Base-by-base conservation (phyloP, 2,113 vertebrate genomes). In the Amblyornis subalaris region DNA sequence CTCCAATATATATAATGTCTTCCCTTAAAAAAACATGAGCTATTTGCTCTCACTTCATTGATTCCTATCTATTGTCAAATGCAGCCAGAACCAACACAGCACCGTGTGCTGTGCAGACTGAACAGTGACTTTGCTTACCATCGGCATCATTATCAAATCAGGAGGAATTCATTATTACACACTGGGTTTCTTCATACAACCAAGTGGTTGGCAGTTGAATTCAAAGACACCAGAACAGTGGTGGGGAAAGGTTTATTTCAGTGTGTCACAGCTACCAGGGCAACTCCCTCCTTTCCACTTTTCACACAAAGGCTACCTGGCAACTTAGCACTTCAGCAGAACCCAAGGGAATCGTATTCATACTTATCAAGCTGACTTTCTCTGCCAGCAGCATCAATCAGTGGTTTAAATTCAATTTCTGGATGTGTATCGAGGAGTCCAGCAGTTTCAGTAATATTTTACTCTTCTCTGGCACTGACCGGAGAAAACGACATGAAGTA, bases 61-160 rank as follows among this genome's bases (percentile, higher is more conserved):
- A 79, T 93, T 82, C 26, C 62, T 73, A 14, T 45, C 81, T 73
- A 47, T 21, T 38, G 58, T 64, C 84, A 92, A 28, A 70, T 16
- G 38, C 81, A 82, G 54, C 33, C 77, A 87, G 82, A 85, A 62
- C 45, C 20, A 89, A 19, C 44, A 45, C 0, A 83, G 25, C 73
- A 24, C 71, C 2, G 0, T 42, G 70, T 47, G 58, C 66, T 82
- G 58, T 70, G 77, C 85, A 82, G 87, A 62, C 74, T 79, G 18
- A 82, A 29, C 74, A 85, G 71, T 45, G 38, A 66, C 51, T 86
- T 53, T 85, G 35, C 70, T 85, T 89, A 55, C 33, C 35, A 26
- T 58, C 58, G 66, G 54, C 55, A 75, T 51, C 31, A 62, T 12
- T 77, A 66, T 64, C 51, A 91, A 93, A 93, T 94, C 85, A 88